Evolutionary conservation across 1,140 invertebrate genomes (phyloP), one percentile per base, ranked within the genome.

Genomic region (Thereuonema tuberculata): DNA sequence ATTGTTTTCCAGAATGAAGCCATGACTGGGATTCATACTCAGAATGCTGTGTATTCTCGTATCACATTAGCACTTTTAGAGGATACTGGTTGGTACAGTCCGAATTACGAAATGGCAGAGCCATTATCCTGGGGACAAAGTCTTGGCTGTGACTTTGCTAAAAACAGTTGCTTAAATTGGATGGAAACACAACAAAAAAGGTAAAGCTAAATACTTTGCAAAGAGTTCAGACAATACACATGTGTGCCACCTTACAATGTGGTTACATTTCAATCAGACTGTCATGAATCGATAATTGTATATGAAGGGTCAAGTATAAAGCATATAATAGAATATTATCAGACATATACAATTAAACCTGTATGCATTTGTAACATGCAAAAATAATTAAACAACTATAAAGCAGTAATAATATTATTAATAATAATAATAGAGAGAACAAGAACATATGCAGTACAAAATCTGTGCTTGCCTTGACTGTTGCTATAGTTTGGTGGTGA

Each of bases 21-120:
- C 0, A 99, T 99, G 96, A 98, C 96, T 0, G 96, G 95, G 0
- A 98, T 94, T 0, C 96, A 98, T 70, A 99, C 96, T 0, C 95
- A 98, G 74, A 95, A 97, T 76, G 93, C 94, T 0, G 89, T 97
- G 0, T 98, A 98, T 72, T 98, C 93, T 0, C 76, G 93, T 47
- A 86, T 99, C 61, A 98, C 94, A 0, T 77, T 99, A 43, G 96
- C 96, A 0, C 76, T 98, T 46, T 91, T 99, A 90, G 94, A 99
- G 75, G 96, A 99, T 70, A 98, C 93, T 0, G 96, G 95, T 17
- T 93, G 89, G 89, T 93, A 94, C 71, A 77, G 80, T 21, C 86
- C 89, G 17, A 91, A 96, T 73, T 98, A 96, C 71, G 79, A 77
- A 0, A 85, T 88, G 79, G 93, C 94, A 0, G 84, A 92, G 58